Evolutionary conservation across 2,888 invertebrate species (phyloP), one percentile per base, ranked within the genome.

Genomic region (Caenorhabditis drosophilae): DNA sequence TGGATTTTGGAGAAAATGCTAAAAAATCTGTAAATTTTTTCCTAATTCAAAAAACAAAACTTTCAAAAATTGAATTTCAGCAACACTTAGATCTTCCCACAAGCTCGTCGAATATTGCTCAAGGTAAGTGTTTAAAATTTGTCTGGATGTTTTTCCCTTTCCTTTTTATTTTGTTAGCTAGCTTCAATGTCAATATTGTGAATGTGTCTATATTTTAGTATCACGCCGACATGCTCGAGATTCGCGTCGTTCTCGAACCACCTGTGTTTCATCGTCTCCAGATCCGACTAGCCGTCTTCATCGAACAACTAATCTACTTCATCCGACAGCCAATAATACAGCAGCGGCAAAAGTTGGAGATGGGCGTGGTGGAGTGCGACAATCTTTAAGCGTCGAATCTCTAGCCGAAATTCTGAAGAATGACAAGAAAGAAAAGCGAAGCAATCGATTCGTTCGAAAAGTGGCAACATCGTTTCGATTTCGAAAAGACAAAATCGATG

Each of bases 381-480:
- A 64, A 26, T 68, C 62, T 0, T 35, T 68, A 9, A 58, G 62
- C 4, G 70, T 63, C 7, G 70, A 73, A 46, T 66, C 66, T 2
- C 26, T 73, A 6, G 46, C 47, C 15, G 48, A 64, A 35, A 6
- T 45, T 2, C 4, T 45, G 27, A 22, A 45, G 44, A 45, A 45
- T 9, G 25, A 18, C 27, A 27, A 22, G 12, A 45, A 45, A 27
- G 4, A 12, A 4, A 23, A 12, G 15, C 23, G 23, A 23, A 22
- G 23, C 4, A 46, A 50, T 38, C 58, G 68, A 31, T 67, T 74
- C 22, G 70, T 74, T 12, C 40, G 73, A 12, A 70, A 69, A 46
- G 70, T 74, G 3, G 69, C 70, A n/a, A 67, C 73, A 9, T 69
- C 69, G 2, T 74, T 74, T 48, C 63, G 70, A 7, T 54, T 74